phyloP scores from a whole-genome alignment of 2,888 invertebrate species.

The Brenthis ino region DNA sequence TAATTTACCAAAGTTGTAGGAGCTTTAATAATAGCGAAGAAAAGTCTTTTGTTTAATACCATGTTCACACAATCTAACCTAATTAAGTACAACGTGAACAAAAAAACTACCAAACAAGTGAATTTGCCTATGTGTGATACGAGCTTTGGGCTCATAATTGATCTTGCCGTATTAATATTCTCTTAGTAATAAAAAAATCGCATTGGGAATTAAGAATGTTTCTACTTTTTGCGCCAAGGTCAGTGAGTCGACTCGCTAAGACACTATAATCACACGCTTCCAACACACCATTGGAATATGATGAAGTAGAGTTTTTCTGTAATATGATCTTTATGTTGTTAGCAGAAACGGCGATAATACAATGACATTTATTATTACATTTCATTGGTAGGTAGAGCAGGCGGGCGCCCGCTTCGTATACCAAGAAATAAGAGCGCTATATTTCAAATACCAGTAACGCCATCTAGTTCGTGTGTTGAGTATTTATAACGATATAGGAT shows the following conservation, averaged over 20 bases:
- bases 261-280: constrained; percentile 52
- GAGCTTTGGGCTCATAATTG: constrained; percentile 50
- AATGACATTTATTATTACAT: neutral
- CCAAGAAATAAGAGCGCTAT: constrained; percentile 3
- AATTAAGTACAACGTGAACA: neutral
- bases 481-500: neutral
- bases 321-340: constrained; percentile 6
- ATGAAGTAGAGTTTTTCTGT: constrained; percentile 9
- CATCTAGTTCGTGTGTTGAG: constrained; percentile 26
- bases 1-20: too few relatives aligned
- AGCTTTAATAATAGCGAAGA: too few relatives aligned
- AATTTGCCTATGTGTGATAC: neutral
- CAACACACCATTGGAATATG: constrained; percentile 18
- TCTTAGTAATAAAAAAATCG: constrained; percentile 62
- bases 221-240: constrained; percentile 78
- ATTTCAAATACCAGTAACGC: constrained; percentile 20
- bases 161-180: constrained; percentile 63
- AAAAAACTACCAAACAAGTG: neutral
- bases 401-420: constrained; percentile 8
- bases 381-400: neutral
- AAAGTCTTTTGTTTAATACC: too few relatives aligned
- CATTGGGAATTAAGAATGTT: constrained; percentile 67
- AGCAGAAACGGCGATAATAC: neutral
- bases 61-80: too few relatives aligned
- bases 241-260: constrained; percentile 60